Base-by-base conservation (phyloP, 2,797 vertebrate species). In the Austrolebias charrua region DNA sequence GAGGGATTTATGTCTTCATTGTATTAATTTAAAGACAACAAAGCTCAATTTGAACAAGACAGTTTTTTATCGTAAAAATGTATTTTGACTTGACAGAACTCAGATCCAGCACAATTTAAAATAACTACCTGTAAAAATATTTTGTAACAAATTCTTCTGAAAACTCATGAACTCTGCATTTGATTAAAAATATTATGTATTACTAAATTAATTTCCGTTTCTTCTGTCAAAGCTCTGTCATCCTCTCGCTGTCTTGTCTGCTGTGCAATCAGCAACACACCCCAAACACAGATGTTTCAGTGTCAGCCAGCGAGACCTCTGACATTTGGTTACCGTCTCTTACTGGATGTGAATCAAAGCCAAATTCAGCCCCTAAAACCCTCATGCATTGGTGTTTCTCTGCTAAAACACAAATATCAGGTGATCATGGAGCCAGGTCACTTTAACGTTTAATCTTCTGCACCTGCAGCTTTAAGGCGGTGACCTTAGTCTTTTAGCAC, bases 231-330 rank as follows among this genome's bases (percentile, higher is more conserved):
- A 61, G 12, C 38, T 53, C 24, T 45, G 18, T 70, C 45, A 45
- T 76, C 53, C 49, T 60, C 52, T 69, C 55, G 61, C 53, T 57
- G 75, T 60, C 73, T 74, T 69, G 43, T 76, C 76, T 77, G 77
- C 60, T 86, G 74, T 80, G 70, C 83, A 83, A 88, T 87, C 78
- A 80, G 76, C 70, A 86, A 60, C 83, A 81, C 82, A 78, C 56
- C 81, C 85, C 82, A 87, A 90, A 90, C 85, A 89, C 90, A 90
- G 82, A 84, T 91, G 90, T 89, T 81, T 85, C 65, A 46, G 78
- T 89, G 86, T 89, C 90, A 90, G 64, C 73, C 81, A 81, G 80
- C 66, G 73, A 83, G 82, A 89, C 81, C 80, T 85, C 73, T 74
- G 77, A 85, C 84, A 87, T 87, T 80, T 69, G 86, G 83, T 82